phyloP scores from a whole-genome alignment of 2,888 invertebrate genomes.

The Aporophyla lueneburgensis region DNA sequence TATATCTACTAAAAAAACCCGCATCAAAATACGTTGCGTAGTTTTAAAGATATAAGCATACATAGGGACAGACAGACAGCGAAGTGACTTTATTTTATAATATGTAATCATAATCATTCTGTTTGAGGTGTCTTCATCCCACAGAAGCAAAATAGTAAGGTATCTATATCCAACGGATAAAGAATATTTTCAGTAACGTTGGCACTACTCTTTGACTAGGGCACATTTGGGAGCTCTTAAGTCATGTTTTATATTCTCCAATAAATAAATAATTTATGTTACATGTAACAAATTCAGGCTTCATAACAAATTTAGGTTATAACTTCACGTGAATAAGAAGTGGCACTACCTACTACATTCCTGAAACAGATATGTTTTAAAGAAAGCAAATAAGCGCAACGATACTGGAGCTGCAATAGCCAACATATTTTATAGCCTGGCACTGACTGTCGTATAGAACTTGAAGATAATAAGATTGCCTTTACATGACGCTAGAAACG shows the following conservation, averaged over 20 bases:
- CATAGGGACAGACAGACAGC: too few species aligned
- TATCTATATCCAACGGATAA: not conserved
- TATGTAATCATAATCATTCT: too few species aligned
- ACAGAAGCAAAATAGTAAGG: not conserved
- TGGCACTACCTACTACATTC: not conserved
- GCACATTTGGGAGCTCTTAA: conserved; percentile 24
- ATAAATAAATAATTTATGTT: conserved; percentile 12
- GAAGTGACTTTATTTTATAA: too few species aligned
- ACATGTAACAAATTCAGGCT: not conserved
- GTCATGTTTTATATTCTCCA: conserved; percentile 16
- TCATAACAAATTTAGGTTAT: not conserved
- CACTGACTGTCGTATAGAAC: not conserved
- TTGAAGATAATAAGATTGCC: not conserved
- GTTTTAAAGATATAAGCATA: too few species aligned
- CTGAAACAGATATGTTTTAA: not conserved
- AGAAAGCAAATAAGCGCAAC: not conserved
- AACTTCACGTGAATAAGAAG: not conserved
- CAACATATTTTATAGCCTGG: not conserved
- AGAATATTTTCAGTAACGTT: not conserved
- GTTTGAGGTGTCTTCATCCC: conserved; percentile 15
- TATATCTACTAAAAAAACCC: too few species aligned
- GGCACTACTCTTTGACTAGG: conserved; percentile 11
- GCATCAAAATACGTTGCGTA: too few species aligned
- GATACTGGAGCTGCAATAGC: not conserved
- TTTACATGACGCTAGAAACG: not conserved